Evolutionary conservation across 2,888 invertebrate species (phyloP).

Genomic region (Cataglyphis albicans): DNA sequence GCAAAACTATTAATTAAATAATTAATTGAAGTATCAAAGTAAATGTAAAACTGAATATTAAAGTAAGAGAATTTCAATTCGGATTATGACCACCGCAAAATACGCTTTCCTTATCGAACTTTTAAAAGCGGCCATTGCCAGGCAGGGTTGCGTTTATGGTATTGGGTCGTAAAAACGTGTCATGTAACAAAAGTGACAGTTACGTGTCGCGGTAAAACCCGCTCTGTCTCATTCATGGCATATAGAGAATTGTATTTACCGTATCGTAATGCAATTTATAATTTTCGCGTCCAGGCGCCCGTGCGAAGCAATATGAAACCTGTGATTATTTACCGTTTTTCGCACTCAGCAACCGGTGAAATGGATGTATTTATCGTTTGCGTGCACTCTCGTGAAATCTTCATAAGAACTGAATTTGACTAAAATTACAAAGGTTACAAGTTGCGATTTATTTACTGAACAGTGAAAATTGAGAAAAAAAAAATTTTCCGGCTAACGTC

Average conservation of each 20-base stretch:
- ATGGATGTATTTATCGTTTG: slow-evolving; percentile 24
- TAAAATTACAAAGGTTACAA: not conserved
- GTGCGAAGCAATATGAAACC: slow-evolving; percentile 13
- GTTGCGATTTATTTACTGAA: not conserved
- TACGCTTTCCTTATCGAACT: not conserved
- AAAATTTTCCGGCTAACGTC: not conserved
- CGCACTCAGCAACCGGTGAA: slow-evolving; percentile 1
- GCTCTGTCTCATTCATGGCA: slow-evolving; percentile 54
- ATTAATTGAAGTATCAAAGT: not conserved
- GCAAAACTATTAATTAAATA: not conserved
- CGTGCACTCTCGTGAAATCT: slow-evolving; percentile 1
- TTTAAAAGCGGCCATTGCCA: slow-evolving; percentile 18
- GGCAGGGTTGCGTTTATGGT: slow-evolving; percentile 5
- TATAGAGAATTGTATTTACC: slow-evolving; percentile 46
- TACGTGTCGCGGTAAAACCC: slow-evolving; percentile 49
- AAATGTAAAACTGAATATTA: not conserved
- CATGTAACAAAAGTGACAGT: slow-evolving; percentile 43
- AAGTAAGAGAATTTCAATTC: not conserved
- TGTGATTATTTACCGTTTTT: slow-evolving; percentile 37
- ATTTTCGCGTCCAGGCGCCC: slow-evolving; percentile 37
- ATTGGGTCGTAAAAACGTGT: slow-evolving; percentile 55
- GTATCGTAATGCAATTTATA: slow-evolving; percentile 34
- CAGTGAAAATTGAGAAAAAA: not conserved
- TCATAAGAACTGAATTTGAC: slow-evolving; percentile 6
- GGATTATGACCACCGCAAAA: not conserved